A percentile compares a stretch with the other conserved stretches of the same genome.
Conservation (phyloP, 2,888 invertebrate genomes). For the Lysandra bellargus region DNA sequence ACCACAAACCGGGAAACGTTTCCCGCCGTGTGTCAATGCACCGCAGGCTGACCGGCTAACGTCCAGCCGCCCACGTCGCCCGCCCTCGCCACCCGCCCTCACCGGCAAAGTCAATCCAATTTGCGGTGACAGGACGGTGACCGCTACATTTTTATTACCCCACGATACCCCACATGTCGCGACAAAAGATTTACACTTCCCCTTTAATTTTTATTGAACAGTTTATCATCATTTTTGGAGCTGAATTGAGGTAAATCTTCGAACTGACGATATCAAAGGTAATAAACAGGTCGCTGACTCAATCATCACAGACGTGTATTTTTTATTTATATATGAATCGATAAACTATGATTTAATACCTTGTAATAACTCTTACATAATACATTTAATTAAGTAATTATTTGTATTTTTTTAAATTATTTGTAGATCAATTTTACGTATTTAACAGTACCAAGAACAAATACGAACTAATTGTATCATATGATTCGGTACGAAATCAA, state of each 20-base stretch:
- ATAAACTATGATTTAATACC: too few species aligned
- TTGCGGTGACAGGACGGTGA: conserved; percentile 41
- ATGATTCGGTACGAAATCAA: background rate
- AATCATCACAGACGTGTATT: background rate
- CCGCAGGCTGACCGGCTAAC: conserved; percentile 35
- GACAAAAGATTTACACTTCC: conserved; percentile 23
- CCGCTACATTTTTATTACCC: conserved; percentile 37
- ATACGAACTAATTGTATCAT: background rate
- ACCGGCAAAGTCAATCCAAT: conserved; percentile 41
- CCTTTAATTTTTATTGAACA: background rate
- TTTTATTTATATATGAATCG: too few species aligned
- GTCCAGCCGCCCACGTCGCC: conserved; percentile 36
- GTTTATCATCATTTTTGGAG: background rate
- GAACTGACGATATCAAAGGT: background rate
- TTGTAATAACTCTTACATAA: too few species aligned
- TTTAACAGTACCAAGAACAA: background rate
- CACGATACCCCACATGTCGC: conserved; percentile 18
- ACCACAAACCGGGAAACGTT: conserved; percentile 33
- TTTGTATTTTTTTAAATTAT: background rate
- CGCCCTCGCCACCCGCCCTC: conserved; percentile 36
- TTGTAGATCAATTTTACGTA: background rate
- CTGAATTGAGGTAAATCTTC: background rate
- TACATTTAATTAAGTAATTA: too few species aligned
- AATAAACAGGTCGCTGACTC: background rate
- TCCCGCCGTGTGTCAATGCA: conserved; percentile 37